A percentile compares a stretch with the other conserved stretches of the same genome.
Evolutionary conservation across 2,888 invertebrate species (phyloP).

Genomic region (Leptura quadrifasciata): DNA sequence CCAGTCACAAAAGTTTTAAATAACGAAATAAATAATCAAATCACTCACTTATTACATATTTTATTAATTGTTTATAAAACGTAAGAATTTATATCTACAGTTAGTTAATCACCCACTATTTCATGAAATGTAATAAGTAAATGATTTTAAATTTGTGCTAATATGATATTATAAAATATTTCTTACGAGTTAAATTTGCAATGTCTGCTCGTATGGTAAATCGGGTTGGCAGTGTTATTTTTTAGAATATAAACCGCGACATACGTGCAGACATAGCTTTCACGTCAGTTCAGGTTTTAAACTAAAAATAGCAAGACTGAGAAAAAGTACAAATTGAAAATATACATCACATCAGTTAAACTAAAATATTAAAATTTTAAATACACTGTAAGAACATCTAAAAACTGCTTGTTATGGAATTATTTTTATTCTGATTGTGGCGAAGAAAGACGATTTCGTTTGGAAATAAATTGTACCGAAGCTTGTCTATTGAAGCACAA

Average conservation of each 20-base stretch:
- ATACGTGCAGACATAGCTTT: slow-evolving; percentile 65
- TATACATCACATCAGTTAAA: too few relatives aligned
- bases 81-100: slow-evolving; percentile 39
- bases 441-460: too few relatives aligned
- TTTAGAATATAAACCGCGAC: slow-evolving; percentile 70
- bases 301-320: not conserved
- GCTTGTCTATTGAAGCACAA: too few relatives aligned
- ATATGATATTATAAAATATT: slow-evolving; percentile 39
- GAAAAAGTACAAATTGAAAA: too few relatives aligned
- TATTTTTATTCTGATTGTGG: too few relatives aligned
- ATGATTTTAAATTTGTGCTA: slow-evolving; percentile 46
- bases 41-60: slow-evolving; percentile 50
- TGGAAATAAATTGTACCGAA: too few relatives aligned
- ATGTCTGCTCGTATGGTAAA: slow-evolving; percentile 67
- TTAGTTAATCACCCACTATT: slow-evolving; percentile 31
- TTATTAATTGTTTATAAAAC: slow-evolving; percentile 44
- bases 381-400: too few relatives aligned
- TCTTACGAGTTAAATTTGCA: slow-evolving; percentile 47
- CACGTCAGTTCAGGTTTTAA: slow-evolving; percentile 53
- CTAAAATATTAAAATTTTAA: too few relatives aligned
- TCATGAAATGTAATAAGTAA: slow-evolving; percentile 44
- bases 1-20: slow-evolving; percentile 62
- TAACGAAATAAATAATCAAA: slow-evolving; percentile 47
- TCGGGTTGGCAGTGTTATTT: slow-evolving; percentile 71
- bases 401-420: too few relatives aligned